phyloP scores from a whole-genome alignment of 2,113 vertebrate species.

The Sapayoa aenigma region DNA sequence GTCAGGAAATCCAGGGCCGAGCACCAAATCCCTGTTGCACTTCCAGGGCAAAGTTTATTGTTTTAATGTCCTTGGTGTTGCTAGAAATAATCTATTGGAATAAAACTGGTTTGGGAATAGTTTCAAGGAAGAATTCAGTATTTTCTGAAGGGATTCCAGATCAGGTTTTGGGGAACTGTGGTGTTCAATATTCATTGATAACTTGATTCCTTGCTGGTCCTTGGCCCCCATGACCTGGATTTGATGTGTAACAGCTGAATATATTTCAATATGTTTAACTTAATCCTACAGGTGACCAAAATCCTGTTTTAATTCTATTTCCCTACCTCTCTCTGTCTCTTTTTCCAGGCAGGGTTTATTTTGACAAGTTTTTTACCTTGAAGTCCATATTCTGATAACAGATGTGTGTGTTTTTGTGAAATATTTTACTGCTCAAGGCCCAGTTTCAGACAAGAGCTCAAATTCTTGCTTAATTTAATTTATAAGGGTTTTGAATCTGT shows the following conservation, averaged over 20 bases:
- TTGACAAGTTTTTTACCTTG: background rate
- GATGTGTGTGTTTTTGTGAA: background rate
- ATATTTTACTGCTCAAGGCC: too few species aligned
- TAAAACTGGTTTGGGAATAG: background rate
- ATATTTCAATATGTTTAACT: too few species aligned
- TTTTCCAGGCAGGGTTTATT: background rate
- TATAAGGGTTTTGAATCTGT: fast-evolving
- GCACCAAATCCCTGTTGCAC: background rate
- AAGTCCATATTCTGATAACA: background rate
- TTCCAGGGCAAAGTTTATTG: background rate
- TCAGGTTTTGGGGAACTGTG: background rate
- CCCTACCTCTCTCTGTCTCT: too few species aligned
- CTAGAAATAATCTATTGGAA: background rate
- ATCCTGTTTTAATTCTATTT: background rate
- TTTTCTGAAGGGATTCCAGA: background rate
- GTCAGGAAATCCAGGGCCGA: background rate
- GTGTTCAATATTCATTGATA: fast-evolving
- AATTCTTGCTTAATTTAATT: background rate
- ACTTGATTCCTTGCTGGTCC: background rate
- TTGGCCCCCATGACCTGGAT: too few species aligned
- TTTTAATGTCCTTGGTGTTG: too few species aligned
- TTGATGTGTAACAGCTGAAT: too few species aligned
- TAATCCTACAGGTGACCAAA: background rate
- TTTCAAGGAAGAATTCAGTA: too few species aligned
- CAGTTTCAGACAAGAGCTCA: background rate